Base-by-base conservation (phyloP, 2,888 invertebrate species). In the Scrobipalpa costella region DNA sequence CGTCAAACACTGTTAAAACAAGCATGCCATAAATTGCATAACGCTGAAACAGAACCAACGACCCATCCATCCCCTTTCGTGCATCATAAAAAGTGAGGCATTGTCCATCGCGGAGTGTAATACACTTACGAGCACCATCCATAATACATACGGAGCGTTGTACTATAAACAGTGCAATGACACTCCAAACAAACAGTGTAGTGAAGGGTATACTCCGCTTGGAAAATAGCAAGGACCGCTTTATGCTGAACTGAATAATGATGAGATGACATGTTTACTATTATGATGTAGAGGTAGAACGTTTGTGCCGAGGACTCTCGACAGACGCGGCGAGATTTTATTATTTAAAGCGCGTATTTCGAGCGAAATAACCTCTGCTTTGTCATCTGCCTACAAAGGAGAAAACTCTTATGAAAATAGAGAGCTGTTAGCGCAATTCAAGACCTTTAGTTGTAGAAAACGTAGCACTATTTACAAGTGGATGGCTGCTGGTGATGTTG, bases 81-180 rank as follows among this genome's bases (percentile, higher is more conserved):
- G n/a, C 11, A 78, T 77, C 76, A 77, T 85, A 82, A 83, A 84
- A 83, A 83, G 78, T 82, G 81, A 79, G 80, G 71, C 81, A 80
- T 78, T 76, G 81, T 80, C 81, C 83, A 68, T 75, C 80, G 75
- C 78, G 63, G 79, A 77, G 77, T 79, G 79, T 81, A 83, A 82
- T 84, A 80, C 79, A 84, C 84, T 82, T 79, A 83, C 77, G 76
- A 72, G 72, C 68, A 73, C 71, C 75, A 75, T 69, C 69, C 75
- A 71, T 74, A 60, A 73, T 75, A 73, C 64, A 73, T 72, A 75
- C 67, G 75, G 70, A 66, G 76, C 71, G 71, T 72, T 78, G 77
- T 79, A 77, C 72, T 69, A 74, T 74, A 72, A 70, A 75, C 74
- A 71, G 73, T 74, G 71, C 77, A 76, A 74, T 74, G 74, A 73